Base-by-base conservation (phyloP, 2,113 vertebrate genomes). In the Bothrops jararaca region DNA sequence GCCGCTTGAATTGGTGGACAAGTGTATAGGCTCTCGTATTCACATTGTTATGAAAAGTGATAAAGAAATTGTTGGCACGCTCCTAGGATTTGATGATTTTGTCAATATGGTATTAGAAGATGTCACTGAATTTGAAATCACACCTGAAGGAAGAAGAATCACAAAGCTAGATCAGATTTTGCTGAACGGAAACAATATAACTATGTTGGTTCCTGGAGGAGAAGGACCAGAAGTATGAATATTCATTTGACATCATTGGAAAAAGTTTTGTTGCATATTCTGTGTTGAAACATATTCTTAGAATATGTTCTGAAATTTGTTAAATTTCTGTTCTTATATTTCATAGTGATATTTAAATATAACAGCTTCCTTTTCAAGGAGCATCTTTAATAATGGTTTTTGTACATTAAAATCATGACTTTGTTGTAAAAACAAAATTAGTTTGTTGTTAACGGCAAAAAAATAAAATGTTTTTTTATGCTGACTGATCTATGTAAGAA, bases 111-210 rank as follows among this genome's bases (percentile, higher is more conserved):
- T n/a, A n/a, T n/a, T n/a, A n/a, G n/a, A n/a, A n/a, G n/a, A n/a
- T n/a, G n/a, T n/a, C n/a, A n/a, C n/a, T n/a, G n/a, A n/a, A n/a
- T n/a, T n/a, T 97, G 99, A 99, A 96, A 99, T 99, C 96, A 99
- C 99, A 90, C 99, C 99, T 88, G 99, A 99, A 95, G 99, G 99
- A 93, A 98, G 99, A 95, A 98, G 99, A 95, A 99, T 99, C 95
- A 99, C 99, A 91, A 99, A 99, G 95, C 97, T 99, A 93, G 99
- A 99, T 97, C 99, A 99, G 97, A 99, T 99, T 96, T 98, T 99
- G 90, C 98, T 99, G 52, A 99, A 99, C 89, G 99, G 99, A 96
- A 99, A 99, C 94, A 99, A 99, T 96, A 99, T 99, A 97, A 99
- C 99, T 42, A 99, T 99, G 99, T 98, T 99, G 94, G 99, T 99